Evolutionary conservation across 1,140 invertebrate species (phyloP).

Genomic region (Pentalonia nigronervosa): DNA sequence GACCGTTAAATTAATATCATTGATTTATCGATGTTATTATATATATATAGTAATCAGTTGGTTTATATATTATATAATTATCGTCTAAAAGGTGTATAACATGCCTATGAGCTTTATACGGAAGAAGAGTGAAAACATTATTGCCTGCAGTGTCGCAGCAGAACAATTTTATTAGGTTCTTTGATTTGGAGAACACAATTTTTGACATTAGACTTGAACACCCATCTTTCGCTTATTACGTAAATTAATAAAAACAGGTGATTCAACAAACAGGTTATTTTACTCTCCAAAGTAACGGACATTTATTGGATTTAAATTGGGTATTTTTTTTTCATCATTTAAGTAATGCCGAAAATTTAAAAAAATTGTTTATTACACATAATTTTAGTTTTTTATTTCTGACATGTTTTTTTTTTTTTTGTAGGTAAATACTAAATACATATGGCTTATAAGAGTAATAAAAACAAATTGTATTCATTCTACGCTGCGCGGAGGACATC

Average conservation of each 20-base stretch:
- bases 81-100: background rate
- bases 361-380: background rate
- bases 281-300: background rate
- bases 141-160: too few relatives aligned
- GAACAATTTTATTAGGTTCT: background rate
- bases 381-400: background rate
- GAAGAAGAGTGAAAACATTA: background rate
- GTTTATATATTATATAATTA: background rate
- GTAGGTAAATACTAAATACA: background rate
- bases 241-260: background rate
- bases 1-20: background rate
- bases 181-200: background rate
- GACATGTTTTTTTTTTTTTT: background rate
- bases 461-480: background rate
- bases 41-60: too few relatives aligned
- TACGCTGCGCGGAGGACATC: background rate
- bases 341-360: background rate
- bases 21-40: background rate
- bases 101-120: background rate
- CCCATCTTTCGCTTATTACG: background rate
- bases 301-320: conserved; percentile 6
- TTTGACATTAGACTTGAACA: background rate
- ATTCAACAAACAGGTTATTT: conserved; percentile 15
- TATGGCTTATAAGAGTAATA: background rate
- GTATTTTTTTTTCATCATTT: background rate